Percentiles rank a stretch among this genome's conserved stretches.
These are phyloP conservation scores for Zingel zingel DNA, from an alignment of 2,113 vertebrate species.

Conservation along the genomic window DNA sequence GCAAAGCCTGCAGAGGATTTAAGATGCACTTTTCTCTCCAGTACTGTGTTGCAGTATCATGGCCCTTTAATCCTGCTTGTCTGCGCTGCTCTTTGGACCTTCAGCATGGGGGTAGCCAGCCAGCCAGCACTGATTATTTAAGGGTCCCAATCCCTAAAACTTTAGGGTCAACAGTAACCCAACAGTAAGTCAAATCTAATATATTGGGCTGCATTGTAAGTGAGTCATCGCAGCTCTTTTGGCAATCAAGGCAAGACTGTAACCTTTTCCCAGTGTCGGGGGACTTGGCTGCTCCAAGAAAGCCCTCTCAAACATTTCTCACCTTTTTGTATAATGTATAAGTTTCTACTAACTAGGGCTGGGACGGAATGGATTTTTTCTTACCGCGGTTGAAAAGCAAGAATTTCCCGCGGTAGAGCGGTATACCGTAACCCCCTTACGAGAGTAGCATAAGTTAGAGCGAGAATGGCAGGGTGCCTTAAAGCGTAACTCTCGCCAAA, in stretches of 20 bases:
- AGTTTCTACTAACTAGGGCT: not conserved
- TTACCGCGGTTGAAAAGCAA: too few relatives aligned
- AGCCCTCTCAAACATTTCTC: slow-evolving; percentile 9
- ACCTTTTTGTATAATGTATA: slow-evolving; percentile 7
- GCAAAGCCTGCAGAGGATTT: slow-evolving; percentile 55
- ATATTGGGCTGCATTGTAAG: slow-evolving; percentile 33
- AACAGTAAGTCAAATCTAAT: slow-evolving; percentile 39
- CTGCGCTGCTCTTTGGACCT: slow-evolving; percentile 27
- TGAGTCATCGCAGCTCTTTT: slow-evolving; percentile 30
- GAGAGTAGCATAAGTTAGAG: too few relatives aligned
- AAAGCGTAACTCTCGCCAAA: too few relatives aligned
- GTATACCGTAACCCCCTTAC: too few relatives aligned
- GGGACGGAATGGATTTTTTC: too few relatives aligned
- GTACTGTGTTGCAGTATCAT: slow-evolving; percentile 1
- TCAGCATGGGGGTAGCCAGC: slow-evolving; percentile 1
- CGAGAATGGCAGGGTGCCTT: too few relatives aligned
- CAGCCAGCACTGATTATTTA: slow-evolving; percentile 49
- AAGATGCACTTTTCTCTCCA: slow-evolving; percentile 35
- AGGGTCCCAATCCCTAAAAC: slow-evolving; percentile 36
- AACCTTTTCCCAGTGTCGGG: slow-evolving; percentile 13
- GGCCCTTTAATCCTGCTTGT: slow-evolving; percentile 30
- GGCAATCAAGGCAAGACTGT: slow-evolving; percentile 23
- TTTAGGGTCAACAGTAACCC: slow-evolving; percentile 50
- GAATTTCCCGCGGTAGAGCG: too few relatives aligned
- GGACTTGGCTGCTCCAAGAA: slow-evolving; percentile 31